These are phyloP conservation scores for Phaethornis superciliosus DNA, from an alignment of 2,113 vertebrate species.

Conservation along the genomic window DNA sequence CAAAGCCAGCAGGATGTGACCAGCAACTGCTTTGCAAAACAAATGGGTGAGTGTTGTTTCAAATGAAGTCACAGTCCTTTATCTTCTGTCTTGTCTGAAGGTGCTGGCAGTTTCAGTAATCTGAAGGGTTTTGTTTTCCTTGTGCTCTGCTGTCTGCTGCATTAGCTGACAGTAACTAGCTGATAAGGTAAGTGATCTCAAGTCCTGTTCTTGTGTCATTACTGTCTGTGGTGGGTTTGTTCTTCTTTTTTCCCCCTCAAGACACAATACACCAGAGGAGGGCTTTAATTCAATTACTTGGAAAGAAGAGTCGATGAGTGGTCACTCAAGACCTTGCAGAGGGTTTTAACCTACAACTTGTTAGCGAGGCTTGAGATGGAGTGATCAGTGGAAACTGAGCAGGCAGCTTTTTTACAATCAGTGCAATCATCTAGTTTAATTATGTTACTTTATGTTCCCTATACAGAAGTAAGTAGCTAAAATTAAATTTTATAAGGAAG, in stretches of 20 bases:
- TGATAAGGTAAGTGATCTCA: not conserved
- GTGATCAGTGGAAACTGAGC: not conserved
- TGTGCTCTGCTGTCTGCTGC: not conserved
- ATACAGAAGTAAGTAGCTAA: slow-evolving; percentile 43
- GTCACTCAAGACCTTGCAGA: slow-evolving; percentile 8
- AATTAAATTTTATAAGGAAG: slow-evolving; percentile 24
- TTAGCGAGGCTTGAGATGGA: not conserved
- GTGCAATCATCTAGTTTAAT: slow-evolving; percentile 31
- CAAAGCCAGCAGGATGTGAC: not conserved
- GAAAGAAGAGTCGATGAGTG: not conserved
- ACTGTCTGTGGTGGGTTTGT: not conserved
- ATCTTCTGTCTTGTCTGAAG: not conserved
- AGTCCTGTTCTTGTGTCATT: not conserved
- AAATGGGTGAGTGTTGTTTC: not conserved
- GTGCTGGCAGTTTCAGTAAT: not conserved
- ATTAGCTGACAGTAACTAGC: not conserved
- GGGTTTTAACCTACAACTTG: not conserved
- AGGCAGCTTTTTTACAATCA: slow-evolving; percentile 40
- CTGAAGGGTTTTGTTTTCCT: not conserved
- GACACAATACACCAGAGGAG: not conserved
- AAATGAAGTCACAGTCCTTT: not conserved
- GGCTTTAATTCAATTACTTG: slow-evolving; percentile 34
- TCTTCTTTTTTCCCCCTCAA: not conserved
- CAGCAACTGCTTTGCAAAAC: slow-evolving; percentile 13
- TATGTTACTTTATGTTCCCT: slow-evolving; percentile 35